phyloP scores from a whole-genome alignment of 2,888 invertebrate genomes.

The Morpho helenor region DNA sequence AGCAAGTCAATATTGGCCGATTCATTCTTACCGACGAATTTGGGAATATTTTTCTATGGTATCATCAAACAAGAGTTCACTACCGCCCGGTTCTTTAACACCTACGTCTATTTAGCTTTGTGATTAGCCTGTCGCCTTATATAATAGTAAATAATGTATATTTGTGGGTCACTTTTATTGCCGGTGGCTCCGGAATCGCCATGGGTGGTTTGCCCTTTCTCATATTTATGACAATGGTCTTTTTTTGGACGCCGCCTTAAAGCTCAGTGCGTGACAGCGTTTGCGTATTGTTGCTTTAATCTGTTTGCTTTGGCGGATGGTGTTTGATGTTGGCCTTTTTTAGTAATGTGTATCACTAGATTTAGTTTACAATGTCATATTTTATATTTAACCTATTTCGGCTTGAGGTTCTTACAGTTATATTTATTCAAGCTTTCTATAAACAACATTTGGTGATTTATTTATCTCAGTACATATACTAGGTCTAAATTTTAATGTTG shows the following conservation, averaged over 20 bases:
- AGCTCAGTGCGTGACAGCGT: conserved; percentile 23
- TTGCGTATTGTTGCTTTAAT: conserved; percentile 30
- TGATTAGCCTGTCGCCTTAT: conserved; percentile 73
- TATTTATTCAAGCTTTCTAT: too few species aligned
- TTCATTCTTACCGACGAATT: conserved; percentile 59
- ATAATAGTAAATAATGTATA: conserved; percentile 78
- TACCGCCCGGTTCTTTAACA: conserved; percentile 64
- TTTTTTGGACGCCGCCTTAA: conserved; percentile 30
- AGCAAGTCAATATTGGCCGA: conserved; percentile 66
- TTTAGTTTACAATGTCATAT: conserved; percentile 3
- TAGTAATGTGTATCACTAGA: conserved; percentile 9
- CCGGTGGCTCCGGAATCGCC: conserved; percentile 58
- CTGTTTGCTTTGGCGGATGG: conserved; percentile 27
- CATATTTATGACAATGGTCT: conserved; percentile 34
- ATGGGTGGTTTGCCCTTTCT: conserved; percentile 59
- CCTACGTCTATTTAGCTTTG: conserved; percentile 72
- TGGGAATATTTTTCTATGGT: conserved; percentile 52
- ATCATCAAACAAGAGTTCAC: conserved; percentile 52
- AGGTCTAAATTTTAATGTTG: too few species aligned
- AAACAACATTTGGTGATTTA: too few species aligned
- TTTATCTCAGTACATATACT: too few species aligned
- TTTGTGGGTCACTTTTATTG: conserved; percentile 74
- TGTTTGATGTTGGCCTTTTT: conserved; percentile 15
- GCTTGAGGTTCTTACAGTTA: too few species aligned
- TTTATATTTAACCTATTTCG: conserved; percentile 3